phyloP scores from a whole-genome alignment of 2,888 invertebrate genomes.

The Acrocyrtus sp. region DNA sequence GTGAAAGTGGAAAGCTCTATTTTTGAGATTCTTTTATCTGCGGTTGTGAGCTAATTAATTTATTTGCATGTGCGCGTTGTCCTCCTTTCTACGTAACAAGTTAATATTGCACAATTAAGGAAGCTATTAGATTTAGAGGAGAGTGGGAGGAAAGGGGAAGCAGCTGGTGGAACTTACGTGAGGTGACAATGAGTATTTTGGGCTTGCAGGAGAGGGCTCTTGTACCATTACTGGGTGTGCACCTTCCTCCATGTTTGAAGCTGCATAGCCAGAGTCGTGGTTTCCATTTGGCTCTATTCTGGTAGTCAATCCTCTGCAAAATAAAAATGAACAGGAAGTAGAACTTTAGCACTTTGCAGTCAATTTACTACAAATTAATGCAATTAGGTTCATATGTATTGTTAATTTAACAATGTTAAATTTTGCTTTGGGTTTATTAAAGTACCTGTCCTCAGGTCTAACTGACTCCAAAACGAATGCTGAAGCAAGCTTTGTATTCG shows the following conservation, averaged over 20 bases:
- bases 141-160: no score
- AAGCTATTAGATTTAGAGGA: neutral
- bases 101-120: no score
- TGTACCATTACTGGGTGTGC: conserved; percentile 64
- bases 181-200: conserved; percentile 57
- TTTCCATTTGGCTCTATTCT: conserved; percentile 81
- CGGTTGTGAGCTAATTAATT: no score
- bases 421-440: neutral
- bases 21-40: no score
- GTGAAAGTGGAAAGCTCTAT: no score
- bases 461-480: conserved; percentile 92
- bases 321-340: no score
- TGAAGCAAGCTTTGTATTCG: conserved; percentile 85
- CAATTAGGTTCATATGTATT: no score
- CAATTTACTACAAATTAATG: no score
- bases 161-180: conserved; percentile 54
- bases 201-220: conserved; percentile 59
- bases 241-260: conserved; percentile 72
- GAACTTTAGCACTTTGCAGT: no score
- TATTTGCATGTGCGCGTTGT: no score
- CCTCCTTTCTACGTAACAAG: neutral
- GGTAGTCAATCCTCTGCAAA: conserved; percentile 67
- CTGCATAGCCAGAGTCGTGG: conserved; percentile 85
- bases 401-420: no score
- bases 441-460: conserved; percentile 72